A percentile compares a stretch with the other conserved stretches of the same genome.
Evolutionary conservation across 2,797 vertebrate genomes (phyloP).

Genomic region (Neostethus bicornis): DNA sequence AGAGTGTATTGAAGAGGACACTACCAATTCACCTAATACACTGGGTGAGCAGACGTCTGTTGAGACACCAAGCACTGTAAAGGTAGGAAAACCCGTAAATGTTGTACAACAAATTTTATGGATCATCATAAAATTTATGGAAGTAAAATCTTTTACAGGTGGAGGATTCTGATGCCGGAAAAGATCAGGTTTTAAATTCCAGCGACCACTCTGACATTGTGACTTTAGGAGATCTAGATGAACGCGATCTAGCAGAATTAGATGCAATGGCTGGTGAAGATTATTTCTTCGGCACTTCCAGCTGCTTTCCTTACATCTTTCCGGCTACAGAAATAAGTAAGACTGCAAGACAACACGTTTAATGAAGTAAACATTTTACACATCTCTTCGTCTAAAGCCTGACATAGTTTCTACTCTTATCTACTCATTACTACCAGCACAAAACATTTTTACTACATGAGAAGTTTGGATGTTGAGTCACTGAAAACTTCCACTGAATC

Average conservation of each 20-base stretch:
- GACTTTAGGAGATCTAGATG: slow-evolving; percentile 86
- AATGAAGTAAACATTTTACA: background rate
- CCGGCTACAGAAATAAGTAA: slow-evolving; percentile 84
- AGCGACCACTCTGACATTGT: slow-evolving; percentile 97
- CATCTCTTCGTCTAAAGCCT: background rate
- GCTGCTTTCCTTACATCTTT: slow-evolving; percentile 95
- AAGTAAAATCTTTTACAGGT: slow-evolving; percentile 65
- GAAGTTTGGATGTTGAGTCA: slow-evolving; percentile 83
- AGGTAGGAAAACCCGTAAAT: slow-evolving; percentile 74
- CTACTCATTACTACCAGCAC: background rate
- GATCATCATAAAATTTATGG: slow-evolving; percentile 7
- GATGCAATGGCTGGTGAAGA: slow-evolving; percentile 64
- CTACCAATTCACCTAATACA: slow-evolving; percentile 49
- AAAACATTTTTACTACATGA: slow-evolving; percentile 47
- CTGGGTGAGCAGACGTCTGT: slow-evolving; percentile 59
- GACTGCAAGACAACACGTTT: slow-evolving; percentile 4
- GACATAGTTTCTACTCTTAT: slow-evolving; percentile 2
- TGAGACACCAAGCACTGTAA: slow-evolving; percentile 57
- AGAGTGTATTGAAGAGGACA: slow-evolving; percentile 48
- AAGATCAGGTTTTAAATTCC: slow-evolving; percentile 81
- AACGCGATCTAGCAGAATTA: slow-evolving; percentile 74
- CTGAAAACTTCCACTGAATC: slow-evolving; percentile 83
- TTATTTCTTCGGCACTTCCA: slow-evolving; percentile 90
- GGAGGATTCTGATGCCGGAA: slow-evolving; percentile 54
- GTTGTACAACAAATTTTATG: background rate